phyloP scores from a whole-genome alignment of 1,140 invertebrate genomes.

The Leguminivora glycinivorella region DNA sequence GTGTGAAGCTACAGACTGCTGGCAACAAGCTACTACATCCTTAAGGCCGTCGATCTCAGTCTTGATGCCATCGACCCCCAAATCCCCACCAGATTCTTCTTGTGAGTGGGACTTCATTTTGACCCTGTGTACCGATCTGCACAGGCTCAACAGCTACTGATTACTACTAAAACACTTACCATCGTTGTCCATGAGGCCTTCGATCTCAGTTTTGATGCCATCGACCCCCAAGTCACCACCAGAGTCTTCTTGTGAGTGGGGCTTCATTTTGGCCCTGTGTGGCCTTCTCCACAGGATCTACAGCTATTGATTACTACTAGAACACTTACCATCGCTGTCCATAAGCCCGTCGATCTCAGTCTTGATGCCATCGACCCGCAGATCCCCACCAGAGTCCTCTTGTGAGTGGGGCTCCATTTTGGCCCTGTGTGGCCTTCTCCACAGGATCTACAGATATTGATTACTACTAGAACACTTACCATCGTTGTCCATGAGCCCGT shows the following conservation, averaged over 20 bases:
- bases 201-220: constrained; percentile 65
- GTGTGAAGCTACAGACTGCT: too few relatives aligned
- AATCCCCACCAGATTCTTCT: constrained; percentile 62
- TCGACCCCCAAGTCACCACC: constrained; percentile 65
- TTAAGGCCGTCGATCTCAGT: too few relatives aligned
- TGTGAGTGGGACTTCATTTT: constrained; percentile 66
- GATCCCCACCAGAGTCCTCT: constrained; percentile 29
- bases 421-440: constrained; percentile 52
- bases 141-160: too few relatives aligned
- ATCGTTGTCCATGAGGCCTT: too few relatives aligned
- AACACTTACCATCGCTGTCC: constrained; percentile 44
- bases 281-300: too few relatives aligned
- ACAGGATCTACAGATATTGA: not conserved
- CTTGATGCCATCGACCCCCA: constrained; percentile 69
- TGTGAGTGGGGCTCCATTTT: constrained; percentile 42
- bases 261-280: constrained; percentile 57
- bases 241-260: constrained; percentile 67
- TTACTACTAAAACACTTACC: not conserved
- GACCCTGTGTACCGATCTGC: too few relatives aligned
- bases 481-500: constrained; percentile 72
- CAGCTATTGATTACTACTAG: too few relatives aligned
- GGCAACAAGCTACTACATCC: too few relatives aligned
- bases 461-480: too few relatives aligned
- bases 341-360: constrained; percentile 78
- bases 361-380: constrained; percentile 74